Evolutionary conservation across 2,888 invertebrate genomes (phyloP), one percentile per base, ranked within the genome.

Genomic region (Clanis bilineata): DNA sequence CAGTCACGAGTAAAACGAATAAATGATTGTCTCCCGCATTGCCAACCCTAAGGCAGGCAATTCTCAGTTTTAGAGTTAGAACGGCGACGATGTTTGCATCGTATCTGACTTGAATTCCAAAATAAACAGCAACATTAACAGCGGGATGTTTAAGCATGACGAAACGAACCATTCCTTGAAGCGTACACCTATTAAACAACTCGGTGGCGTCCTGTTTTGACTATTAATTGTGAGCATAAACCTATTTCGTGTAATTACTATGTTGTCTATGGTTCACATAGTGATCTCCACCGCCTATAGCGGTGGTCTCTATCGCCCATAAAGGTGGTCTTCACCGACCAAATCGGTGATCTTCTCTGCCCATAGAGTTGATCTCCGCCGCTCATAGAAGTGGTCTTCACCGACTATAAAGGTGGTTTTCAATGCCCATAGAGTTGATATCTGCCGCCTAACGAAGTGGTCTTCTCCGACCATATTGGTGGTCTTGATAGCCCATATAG

Each of bases 11-110:
- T n/a, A n/a, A 21, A 10, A 28, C 18, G 10, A 32, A 51, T 51
- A 51, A 15, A 7, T 28, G 9, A 57, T 18, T 41, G 43, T 43
- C 21, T 28, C 28, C n/a, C 12, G 21, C n/a, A 25, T 41, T n/a
- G 43, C 21, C 56, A 57, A 57, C 58, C 51, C 58, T 51, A 23
- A 18, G 12, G 25, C 41, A 60, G 51, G 57, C 67, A 64, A 63
- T 66, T 64, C 41, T 41, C 51, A 68, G 74, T 76, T 77, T 73
- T 71, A 72, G 73, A 71, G 70, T 72, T 73, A 71, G 71, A 72
- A 71, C 72, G 68, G 67, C 67, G 68, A 71, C 68, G 68, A 62
- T 64, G 68, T 69, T 64, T 59, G 58, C 62, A 45, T 61, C 58
- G 61, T 62, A 58, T 58, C 63, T 71, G 77, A 71, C 69, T 71